These are phyloP conservation scores for Myocastor coypus DNA, from an alignment of 2,113 vertebrate genomes.

Conservation along the genomic window DNA sequence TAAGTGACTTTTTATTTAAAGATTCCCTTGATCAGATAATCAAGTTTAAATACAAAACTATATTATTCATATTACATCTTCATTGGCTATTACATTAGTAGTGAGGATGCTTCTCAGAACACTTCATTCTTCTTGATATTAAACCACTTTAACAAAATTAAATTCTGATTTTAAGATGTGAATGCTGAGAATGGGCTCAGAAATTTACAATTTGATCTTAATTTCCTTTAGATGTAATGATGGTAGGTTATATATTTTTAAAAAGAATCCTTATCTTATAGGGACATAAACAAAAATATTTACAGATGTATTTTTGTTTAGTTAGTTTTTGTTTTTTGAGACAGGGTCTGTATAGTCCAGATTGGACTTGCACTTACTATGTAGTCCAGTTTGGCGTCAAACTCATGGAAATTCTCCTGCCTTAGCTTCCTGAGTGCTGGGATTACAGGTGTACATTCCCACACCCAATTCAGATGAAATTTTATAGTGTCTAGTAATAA, in stretches of 20 bases:
- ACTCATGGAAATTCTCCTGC: neutral
- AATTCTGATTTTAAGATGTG: constrained; percentile 16
- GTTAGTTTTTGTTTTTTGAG: neutral
- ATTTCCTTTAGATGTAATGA: constrained; percentile 35
- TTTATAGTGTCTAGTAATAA: neutral
- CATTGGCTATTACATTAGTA: neutral
- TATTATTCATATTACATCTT: neutral
- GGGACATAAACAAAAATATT: neutral
- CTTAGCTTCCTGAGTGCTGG: neutral
- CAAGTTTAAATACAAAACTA: neutral
- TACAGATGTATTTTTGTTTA: neutral
- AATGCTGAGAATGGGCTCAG: constrained; percentile 13
- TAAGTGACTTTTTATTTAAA: constrained; percentile 3
- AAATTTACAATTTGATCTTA: neutral
- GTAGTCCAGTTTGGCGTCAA: neutral
- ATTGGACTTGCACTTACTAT: neutral
- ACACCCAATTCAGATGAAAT: neutral
- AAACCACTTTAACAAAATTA: constrained; percentile 11
- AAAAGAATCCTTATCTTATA: neutral
- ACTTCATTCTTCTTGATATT: neutral
- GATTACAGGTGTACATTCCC: neutral
- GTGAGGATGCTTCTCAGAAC: constrained; percentile 2
- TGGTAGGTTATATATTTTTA: constrained; percentile 8
- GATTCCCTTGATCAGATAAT: constrained; percentile 55
- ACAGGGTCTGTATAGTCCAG: neutral